A percentile compares a stretch with the other conserved stretches of the same genome.
Evolutionary conservation across 2,797 vertebrate species (phyloP).

Genomic region (Lophotriccus pileatus): DNA sequence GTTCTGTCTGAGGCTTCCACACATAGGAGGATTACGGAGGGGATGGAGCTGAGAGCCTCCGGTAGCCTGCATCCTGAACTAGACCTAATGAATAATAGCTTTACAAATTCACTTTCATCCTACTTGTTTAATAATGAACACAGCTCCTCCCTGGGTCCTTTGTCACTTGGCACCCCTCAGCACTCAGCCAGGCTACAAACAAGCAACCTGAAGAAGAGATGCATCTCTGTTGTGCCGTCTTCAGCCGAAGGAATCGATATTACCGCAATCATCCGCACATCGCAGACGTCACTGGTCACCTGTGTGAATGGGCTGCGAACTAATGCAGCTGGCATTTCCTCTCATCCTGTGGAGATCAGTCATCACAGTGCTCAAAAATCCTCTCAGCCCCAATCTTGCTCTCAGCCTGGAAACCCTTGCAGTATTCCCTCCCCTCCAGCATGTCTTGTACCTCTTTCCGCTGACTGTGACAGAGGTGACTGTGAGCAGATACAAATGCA

Average conservation of each 20-base stretch:
- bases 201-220: constrained; percentile 87
- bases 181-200: constrained; percentile 83
- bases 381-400: constrained; percentile 76
- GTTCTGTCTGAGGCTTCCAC: constrained; percentile 71
- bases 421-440: constrained; percentile 82
- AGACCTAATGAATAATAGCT: constrained; percentile 77
- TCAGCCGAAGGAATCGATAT: constrained; percentile 81
- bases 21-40: constrained; percentile 70
- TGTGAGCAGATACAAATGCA: constrained; percentile 84
- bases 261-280: constrained; percentile 86
- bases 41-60: constrained; percentile 72
- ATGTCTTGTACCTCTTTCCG: constrained; percentile 81
- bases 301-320: constrained; percentile 86
- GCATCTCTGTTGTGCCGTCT: constrained; percentile 81
- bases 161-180: constrained; percentile 83
- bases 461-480: constrained; percentile 80
- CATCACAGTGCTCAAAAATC: constrained; percentile 71
- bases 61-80: constrained; percentile 81
- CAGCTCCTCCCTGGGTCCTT: constrained; percentile 85
- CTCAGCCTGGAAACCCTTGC: constrained; percentile 78
- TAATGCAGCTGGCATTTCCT: constrained; percentile 79
- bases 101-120: constrained; percentile 80
- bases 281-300: constrained; percentile 88
- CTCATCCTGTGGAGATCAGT: constrained; percentile 72
- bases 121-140: constrained; percentile 93